Base-by-base conservation (phyloP, 2,888 invertebrate species). In the Lamellibrachia satsuma region DNA sequence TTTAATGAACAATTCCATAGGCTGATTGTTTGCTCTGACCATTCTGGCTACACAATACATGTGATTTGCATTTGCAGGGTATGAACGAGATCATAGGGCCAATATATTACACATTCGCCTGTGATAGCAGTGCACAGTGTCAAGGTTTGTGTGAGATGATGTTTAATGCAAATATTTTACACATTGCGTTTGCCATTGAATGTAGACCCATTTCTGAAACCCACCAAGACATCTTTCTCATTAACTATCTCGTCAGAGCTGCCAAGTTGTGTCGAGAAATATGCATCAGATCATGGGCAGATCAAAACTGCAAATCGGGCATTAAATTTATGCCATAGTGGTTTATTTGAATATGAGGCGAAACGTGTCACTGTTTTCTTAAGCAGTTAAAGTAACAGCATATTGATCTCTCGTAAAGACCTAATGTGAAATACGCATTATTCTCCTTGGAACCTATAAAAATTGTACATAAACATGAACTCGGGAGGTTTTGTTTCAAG, bases 31-130 rank as follows among this genome's bases (percentile, higher is more conserved):
- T 39, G 39, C 39, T 39, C 39, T 39, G 39, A 39, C 39, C 39
- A 39, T 39, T 0, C 22, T 1, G 15, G 75, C n/a, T 2, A 75
- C 6, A 75, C 75, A 22, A 15, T 22, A 3, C 22, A 75, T 75
- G 22, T 91, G 6, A n/a, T 52, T 91, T n/a, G 57, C 92, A 6
- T 52, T 98, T 98, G 0, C 98, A 99, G 97, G 99, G 99, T 92
- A 99, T 99, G 99, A 99, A 99, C 97, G 99, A 99, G 97, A 99
- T 99, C 95, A 98, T 99, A 91, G 99, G 99, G 0, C 99, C 99
- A 8, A 98, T 99, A 95, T 99, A 99, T 97, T 99, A 99, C 97
- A 98, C 98, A 0, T 98, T 99, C 97, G 99, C 99, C 8, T 98
- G 98, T 52, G 99, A 99, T 52, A 51, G 75, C n/a, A 75, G 22